Evolutionary conservation across 2,113 vertebrate species (phyloP), one percentile per base, ranked within the genome.

Genomic region (Cyphomyrus discorhynchus): DNA sequence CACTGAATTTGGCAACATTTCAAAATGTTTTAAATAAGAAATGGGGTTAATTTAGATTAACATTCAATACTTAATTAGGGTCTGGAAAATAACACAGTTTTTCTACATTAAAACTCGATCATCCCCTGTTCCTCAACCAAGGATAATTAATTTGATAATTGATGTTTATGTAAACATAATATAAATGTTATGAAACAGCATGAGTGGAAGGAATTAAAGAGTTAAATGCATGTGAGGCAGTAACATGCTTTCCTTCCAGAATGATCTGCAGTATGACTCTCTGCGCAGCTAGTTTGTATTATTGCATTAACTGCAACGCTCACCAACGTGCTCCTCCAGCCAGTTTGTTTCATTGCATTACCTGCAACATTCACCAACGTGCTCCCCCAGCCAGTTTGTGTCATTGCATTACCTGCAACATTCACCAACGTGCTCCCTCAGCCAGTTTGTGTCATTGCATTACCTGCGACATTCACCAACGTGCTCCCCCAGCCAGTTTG

Each of bases 1-100:
- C 53, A n/a, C n/a, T 88, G 42, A 27, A 58, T 88, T 46, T 70
- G 87, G 87, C 58, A n/a, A 66, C n/a, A 45, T 31, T 74, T 88
- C 45, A 74, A 27, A 49, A 31, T 46, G 5, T 42, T 42, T 80
- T 80, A 39, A 27, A n/a, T 27, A 89, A 53, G 35, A 80, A 53
- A 82, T 89, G 88, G 74, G 49, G 74, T 83, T 89, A 83, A 89
- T 31, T 52, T 39, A 13, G 47, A 89, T 89, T 89, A 89, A 89
- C 74, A 74, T 89, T 89, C 70, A 46, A 42, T 82, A 31, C 74
- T 89, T 89, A 89, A 89, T 53, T 89, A 89, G 21, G 7, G 31
- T 50, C 24, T 39, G 50, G 19, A 49, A 50, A 31, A 45, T 77
- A 39, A 24, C 31, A 39, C n/a, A 89, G n/a, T 89, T 53, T 88